Evolutionary conservation across 2,113 vertebrate genomes (phyloP).

Genomic region (Suncus etruscus): DNA sequence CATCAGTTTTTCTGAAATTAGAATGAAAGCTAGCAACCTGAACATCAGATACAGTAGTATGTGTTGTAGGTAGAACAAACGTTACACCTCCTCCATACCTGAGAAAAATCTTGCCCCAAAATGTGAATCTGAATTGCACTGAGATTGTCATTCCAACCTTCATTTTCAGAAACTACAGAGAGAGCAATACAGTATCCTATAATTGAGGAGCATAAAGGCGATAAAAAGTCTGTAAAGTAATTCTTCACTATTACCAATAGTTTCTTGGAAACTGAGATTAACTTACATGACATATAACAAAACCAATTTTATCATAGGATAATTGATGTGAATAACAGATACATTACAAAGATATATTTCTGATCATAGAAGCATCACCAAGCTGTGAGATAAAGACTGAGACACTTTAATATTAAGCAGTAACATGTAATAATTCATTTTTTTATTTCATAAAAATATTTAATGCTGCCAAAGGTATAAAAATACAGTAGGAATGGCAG

Average conservation of each 20-base stretch:
- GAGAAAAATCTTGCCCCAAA: background rate
- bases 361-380: background rate
- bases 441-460: constrained; percentile 92
- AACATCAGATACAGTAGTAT: too few relatives aligned
- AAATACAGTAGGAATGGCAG: constrained; percentile 92
- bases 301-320: too few relatives aligned
- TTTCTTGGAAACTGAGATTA: background rate
- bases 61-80: background rate
- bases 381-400: background rate
- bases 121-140: background rate
- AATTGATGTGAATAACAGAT: background rate
- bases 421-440: too few relatives aligned
- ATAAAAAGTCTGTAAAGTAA: background rate
- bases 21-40: background rate
- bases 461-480: constrained; percentile 93
- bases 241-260: background rate
- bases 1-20: background rate
- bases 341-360: background rate
- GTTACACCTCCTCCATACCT: too few relatives aligned
- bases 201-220: background rate
- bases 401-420: background rate
- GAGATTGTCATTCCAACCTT: constrained; percentile 17
- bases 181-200: background rate
- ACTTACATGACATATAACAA: too few relatives aligned
- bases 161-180: constrained; percentile 20